phyloP scores from a whole-genome alignment of 2,888 invertebrate genomes.

The Erpobdella octoculata region DNA sequence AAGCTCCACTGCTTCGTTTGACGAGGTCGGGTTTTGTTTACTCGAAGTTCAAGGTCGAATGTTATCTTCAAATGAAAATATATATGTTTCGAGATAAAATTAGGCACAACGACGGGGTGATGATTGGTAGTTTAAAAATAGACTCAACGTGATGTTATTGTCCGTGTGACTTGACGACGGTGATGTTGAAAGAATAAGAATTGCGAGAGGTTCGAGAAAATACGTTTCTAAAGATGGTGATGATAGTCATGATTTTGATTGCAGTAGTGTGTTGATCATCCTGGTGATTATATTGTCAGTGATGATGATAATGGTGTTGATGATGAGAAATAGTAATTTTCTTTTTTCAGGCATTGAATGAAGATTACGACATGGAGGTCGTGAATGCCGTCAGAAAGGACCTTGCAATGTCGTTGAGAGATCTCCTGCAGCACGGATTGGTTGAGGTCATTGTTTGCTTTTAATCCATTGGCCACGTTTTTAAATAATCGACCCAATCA shows the following conservation, averaged over 20 bases:
- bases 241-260: background rate
- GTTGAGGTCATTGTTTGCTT: constrained; percentile 53
- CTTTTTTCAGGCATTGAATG: constrained; percentile 29
- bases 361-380: constrained; percentile 59
- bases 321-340: too few species aligned
- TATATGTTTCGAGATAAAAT: too few species aligned
- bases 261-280: background rate
- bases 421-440: constrained; percentile 87
- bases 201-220: background rate
- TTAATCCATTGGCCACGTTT: background rate
- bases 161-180: too few species aligned
- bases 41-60: too few species aligned
- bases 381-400: constrained; percentile 83
- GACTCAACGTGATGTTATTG: too few species aligned
- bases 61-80: too few species aligned
- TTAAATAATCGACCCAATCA: background rate
- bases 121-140: too few species aligned
- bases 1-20: constrained; percentile 59
- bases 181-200: too few species aligned
- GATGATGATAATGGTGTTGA: background rate
- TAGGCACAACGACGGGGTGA: too few species aligned
- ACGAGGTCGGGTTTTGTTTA: too few species aligned
- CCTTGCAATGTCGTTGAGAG: constrained; percentile 77
- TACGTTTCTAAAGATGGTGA: background rate
- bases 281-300: background rate